phyloP scores from a whole-genome alignment of 2,797 vertebrate species.

The Gymnothorax reevesii region DNA sequence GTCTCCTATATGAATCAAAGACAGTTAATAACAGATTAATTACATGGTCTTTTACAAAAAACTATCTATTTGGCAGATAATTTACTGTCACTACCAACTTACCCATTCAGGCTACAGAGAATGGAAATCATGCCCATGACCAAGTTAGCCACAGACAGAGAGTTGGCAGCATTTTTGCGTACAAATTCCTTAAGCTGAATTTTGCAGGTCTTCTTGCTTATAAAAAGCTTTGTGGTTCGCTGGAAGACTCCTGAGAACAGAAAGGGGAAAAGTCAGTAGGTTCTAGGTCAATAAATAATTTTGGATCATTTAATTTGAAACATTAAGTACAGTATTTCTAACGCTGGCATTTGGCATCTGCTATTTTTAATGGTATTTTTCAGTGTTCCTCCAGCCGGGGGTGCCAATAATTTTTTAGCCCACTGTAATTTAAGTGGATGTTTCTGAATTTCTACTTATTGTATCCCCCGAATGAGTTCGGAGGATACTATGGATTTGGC shows the following conservation, averaged over 20 bases:
- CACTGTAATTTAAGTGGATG: too few relatives aligned
- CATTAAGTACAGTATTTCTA: too few relatives aligned
- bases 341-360: too few relatives aligned
- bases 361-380: too few relatives aligned
- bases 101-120: conserved; percentile 73
- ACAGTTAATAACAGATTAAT: not conserved
- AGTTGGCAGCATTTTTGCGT: conserved; percentile 64
- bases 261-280: not conserved
- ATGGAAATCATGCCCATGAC: conserved; percentile 70
- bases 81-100: conserved; percentile 24
- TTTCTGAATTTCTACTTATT: too few relatives aligned
- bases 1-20: too few relatives aligned
- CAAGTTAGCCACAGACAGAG: conserved; percentile 69
- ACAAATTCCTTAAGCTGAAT: conserved; percentile 56
- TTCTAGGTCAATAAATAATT: not conserved
- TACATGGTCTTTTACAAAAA: not conserved
- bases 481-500: too few relatives aligned
- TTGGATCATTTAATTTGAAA: too few relatives aligned
- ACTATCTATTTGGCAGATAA: not conserved
- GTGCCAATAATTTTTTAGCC: too few relatives aligned
- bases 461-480: too few relatives aligned
- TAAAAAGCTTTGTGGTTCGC: conserved; percentile 53
- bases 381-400: too few relatives aligned
- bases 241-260: conserved; percentile 56
- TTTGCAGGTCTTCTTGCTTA: conserved; percentile 35